phyloP scores from a whole-genome alignment of 2,797 vertebrate genomes.

The Argentina silus region DNA sequence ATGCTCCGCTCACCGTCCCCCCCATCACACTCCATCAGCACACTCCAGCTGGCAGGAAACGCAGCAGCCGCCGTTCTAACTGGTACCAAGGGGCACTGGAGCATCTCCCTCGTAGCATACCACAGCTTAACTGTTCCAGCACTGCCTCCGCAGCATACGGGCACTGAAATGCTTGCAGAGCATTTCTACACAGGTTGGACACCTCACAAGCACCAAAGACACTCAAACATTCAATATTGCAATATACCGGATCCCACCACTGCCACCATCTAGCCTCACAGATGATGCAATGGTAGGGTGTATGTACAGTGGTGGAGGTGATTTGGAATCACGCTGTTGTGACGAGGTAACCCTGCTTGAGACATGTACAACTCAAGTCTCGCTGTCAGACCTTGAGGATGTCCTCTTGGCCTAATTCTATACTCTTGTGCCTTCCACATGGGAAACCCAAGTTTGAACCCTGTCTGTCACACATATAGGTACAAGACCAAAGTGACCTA shows the following conservation, averaged over 20 bases:
- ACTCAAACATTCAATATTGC: not conserved
- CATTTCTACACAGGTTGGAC: not conserved
- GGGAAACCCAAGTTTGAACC: no score
- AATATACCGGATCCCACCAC: not conserved
- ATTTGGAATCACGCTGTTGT: no score
- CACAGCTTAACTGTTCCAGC: not conserved
- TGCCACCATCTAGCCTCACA: not conserved
- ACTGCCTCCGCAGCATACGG: not conserved
- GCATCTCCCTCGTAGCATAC: slow-evolving; percentile 25
- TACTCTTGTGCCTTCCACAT: no score
- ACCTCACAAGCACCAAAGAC: not conserved
- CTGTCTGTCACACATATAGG: not conserved
- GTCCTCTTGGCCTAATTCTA: no score
- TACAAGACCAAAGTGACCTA: slow-evolving; percentile 20
- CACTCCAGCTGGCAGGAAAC: slow-evolving; percentile 72
- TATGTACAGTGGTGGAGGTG: not conserved
- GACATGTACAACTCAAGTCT: no score
- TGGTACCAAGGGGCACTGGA: slow-evolving; percentile 64
- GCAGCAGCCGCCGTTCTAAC: slow-evolving; percentile 66
- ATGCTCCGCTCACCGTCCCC: slow-evolving; percentile 52
- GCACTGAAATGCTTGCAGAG: not conserved
- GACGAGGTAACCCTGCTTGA: no score
- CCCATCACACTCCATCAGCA: slow-evolving; percentile 75
- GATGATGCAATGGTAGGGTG: not conserved
- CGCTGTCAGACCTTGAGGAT: no score